A percentile compares a stretch with the other conserved stretches of the same genome.
phyloP scores from a whole-genome alignment of 2,888 invertebrate species.

The Aphodius granarius region DNA sequence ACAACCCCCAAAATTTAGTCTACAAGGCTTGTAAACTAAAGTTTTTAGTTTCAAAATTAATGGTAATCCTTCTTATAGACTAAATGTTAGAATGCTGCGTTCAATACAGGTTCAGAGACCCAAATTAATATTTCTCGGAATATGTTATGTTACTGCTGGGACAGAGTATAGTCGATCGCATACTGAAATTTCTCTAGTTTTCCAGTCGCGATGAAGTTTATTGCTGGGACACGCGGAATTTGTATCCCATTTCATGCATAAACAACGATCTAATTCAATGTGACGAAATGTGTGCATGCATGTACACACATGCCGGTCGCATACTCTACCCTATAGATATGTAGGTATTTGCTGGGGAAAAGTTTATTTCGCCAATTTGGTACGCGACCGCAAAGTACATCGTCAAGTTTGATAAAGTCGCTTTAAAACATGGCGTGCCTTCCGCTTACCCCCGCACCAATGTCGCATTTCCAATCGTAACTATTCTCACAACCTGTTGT shows the following conservation, averaged over 20 bases:
- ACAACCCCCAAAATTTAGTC: no score
- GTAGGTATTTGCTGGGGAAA: no score
- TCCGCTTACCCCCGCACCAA: background rate
- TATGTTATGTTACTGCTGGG: no score
- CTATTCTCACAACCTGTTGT: background rate
- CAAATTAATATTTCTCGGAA: no score
- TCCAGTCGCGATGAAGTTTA: constrained; percentile 16
- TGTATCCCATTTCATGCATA: constrained; percentile 28
- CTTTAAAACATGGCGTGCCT: background rate
- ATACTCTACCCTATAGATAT: no score
- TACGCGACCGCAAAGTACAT: constrained; percentile 16
- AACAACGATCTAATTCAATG: constrained; percentile 25
- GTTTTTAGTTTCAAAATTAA: no score
- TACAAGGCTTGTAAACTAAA: no score
- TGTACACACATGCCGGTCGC: background rate
- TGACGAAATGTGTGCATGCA: constrained; percentile 22
- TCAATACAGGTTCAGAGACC: no score
- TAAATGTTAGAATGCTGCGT: no score
- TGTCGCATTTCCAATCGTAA: background rate
- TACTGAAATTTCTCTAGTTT: constrained; percentile 14
- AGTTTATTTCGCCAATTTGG: constrained; percentile 22
- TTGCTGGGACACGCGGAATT: constrained; percentile 20
- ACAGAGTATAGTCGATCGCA: no score
- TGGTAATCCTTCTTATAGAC: no score
- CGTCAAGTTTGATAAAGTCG: constrained; percentile 17